Conservation (phyloP, 2,797 vertebrate genomes). For the Lutra lutra region DNA sequence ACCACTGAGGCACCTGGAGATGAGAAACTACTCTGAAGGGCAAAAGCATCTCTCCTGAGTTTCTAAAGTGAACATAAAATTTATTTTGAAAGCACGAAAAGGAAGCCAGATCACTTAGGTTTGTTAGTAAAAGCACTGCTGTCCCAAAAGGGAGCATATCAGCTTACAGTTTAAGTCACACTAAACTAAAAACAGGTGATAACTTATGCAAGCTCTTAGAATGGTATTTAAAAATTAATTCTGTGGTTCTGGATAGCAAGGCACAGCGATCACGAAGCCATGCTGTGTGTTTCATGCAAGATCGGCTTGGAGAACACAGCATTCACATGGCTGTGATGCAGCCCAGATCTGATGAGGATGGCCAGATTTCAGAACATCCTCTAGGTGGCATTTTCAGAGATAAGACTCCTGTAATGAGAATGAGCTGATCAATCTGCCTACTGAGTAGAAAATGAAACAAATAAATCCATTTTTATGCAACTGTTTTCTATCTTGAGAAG, state of each 20-base stretch:
- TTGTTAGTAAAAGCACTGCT: conserved; percentile 35
- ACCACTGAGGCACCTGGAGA: not conserved
- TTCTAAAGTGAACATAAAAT: conserved; percentile 42
- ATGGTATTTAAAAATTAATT: conserved; percentile 45
- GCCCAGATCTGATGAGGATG: not conserved
- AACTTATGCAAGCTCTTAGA: not conserved
- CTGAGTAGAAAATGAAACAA: conserved; percentile 67
- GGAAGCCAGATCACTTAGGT: conserved; percentile 27
- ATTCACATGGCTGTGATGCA: not conserved
- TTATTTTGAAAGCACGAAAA: conserved; percentile 56
- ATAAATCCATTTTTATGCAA: conserved; percentile 60
- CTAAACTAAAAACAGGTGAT: conserved; percentile 46
- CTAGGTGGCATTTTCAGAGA: conserved; percentile 12
- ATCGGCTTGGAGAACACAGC: conserved; percentile 12
- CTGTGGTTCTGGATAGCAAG: not conserved
- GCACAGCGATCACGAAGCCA: not conserved
- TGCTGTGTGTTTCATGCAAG: not conserved
- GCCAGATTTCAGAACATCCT: conserved; percentile 49
- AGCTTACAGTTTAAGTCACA: conserved; percentile 3
- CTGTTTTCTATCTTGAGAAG: conserved; percentile 18
- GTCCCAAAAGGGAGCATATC: conserved; percentile 15
- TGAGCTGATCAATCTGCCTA: conserved; percentile 19
- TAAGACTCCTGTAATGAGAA: not conserved
- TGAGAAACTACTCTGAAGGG: not conserved
- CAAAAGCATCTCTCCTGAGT: not conserved